Evolutionary conservation across 2,888 invertebrate genomes (phyloP).

Genomic region (Agriopis marginaria): DNA sequence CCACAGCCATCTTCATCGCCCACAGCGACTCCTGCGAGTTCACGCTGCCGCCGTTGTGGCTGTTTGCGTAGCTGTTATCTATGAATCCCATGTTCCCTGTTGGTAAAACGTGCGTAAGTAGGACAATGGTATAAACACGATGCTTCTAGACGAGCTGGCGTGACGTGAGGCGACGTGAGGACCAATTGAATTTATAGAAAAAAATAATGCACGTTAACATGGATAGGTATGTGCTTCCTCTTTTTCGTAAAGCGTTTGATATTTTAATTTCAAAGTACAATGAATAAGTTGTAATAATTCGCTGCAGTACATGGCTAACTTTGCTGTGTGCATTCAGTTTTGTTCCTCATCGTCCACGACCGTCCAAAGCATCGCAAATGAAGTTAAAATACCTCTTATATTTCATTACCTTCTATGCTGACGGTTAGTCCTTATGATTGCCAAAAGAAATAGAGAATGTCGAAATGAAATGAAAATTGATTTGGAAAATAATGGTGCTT

Average conservation of each 20-base stretch:
- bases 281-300: not conserved
- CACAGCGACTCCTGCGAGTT: slow-evolving; percentile 97
- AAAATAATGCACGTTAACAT: not conserved
- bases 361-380: not conserved
- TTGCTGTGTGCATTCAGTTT: not conserved
- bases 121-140: not conserved
- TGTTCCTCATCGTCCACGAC: not conserved
- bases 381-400: slow-evolving; percentile 40
- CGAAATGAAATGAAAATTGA: slow-evolving; percentile 48
- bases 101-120: not conserved
- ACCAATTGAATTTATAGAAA: not conserved
- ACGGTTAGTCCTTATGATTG: slow-evolving; percentile 67
- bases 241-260: not conserved
- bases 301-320: not conserved
- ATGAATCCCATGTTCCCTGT: slow-evolving; percentile 92
- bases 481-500: slow-evolving; percentile 33
- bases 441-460: slow-evolving; percentile 56
- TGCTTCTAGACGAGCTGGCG: not conserved
- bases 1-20: slow-evolving; percentile 97
- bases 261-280: not conserved
- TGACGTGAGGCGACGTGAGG: not conserved
- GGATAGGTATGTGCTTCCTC: not conserved
- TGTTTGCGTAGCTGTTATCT: slow-evolving; percentile 97
- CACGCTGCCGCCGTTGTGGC: slow-evolving; percentile 97
- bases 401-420: slow-evolving; percentile 60